Evolutionary conservation across 2,888 invertebrate species (phyloP).

Genomic region (Eristalinus aeneus): DNA sequence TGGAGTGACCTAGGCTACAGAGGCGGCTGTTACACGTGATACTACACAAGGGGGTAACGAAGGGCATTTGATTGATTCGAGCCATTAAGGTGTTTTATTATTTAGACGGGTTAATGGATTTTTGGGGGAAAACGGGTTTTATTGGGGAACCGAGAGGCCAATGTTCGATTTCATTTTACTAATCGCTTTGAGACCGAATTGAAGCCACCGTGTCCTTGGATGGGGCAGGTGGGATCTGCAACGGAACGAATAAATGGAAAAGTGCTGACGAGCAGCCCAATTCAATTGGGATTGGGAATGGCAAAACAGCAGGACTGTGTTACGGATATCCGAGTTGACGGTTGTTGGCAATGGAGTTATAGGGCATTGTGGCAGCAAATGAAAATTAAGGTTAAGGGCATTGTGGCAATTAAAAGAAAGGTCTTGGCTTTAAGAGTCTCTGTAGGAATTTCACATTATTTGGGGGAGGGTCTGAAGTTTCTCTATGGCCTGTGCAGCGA

Average conservation of each 20-base stretch:
- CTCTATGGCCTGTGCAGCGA: too few relatives aligned
- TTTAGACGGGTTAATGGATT: conserved; percentile 65
- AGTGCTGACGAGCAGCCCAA: too few relatives aligned
- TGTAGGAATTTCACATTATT: too few relatives aligned
- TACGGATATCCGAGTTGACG: too few relatives aligned
- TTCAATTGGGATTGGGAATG: too few relatives aligned
- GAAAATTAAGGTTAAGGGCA: too few relatives aligned
- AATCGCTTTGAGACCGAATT: background rate
- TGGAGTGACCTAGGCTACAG: conserved; percentile 2
- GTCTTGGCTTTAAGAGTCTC: too few relatives aligned
- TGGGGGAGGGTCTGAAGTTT: too few relatives aligned
- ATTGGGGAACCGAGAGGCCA: conserved; percentile 24
- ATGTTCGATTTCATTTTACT: conserved; percentile 30
- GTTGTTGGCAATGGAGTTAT: too few relatives aligned
- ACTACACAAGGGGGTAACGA: background rate
- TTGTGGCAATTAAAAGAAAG: too few relatives aligned
- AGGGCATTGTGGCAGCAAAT: too few relatives aligned
- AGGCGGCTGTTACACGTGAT: background rate
- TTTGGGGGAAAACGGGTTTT: conserved; percentile 29
- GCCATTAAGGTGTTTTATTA: conserved; percentile 63
- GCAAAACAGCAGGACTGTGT: too few relatives aligned
- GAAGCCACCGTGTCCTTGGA: background rate
- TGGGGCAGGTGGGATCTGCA: background rate
- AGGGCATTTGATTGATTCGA: conserved; percentile 56
- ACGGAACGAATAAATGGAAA: background rate